Evolutionary conservation across 2,797 vertebrate species (phyloP).

Genomic region (Trachops cirrhosus): DNA sequence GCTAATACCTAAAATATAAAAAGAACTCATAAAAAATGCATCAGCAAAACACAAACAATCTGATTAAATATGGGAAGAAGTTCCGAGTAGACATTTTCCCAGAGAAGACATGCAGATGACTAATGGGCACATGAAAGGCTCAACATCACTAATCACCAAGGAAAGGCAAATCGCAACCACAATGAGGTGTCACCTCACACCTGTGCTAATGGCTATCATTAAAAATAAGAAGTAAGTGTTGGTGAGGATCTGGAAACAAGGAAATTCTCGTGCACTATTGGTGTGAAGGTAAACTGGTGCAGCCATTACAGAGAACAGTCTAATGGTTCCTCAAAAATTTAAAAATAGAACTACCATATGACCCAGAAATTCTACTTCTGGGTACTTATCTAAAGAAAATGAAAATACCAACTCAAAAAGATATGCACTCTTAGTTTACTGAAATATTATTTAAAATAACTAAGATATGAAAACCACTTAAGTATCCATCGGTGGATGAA

Average conservation of each 20-base stretch:
- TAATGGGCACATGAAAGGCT: not conserved
- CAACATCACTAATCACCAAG: not conserved
- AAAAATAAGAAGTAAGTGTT: not conserved
- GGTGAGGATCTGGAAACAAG: not conserved
- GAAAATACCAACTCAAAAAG: not conserved
- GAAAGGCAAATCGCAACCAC: not conserved
- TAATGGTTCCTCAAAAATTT: not conserved
- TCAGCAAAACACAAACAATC: not conserved
- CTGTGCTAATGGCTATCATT: not conserved
- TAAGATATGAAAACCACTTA: not conserved
- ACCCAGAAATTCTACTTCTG: not conserved
- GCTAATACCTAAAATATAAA: not conserved
- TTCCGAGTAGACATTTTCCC: not conserved
- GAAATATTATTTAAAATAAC: not conserved
- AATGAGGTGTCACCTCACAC: not conserved
- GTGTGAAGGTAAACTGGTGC: not conserved
- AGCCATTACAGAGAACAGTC: not conserved
- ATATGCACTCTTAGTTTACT: not conserved
- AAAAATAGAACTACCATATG: not conserved
- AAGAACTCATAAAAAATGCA: not conserved
- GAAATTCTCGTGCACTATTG: not conserved
- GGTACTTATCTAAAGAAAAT: not conserved
- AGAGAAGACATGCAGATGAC: not conserved
- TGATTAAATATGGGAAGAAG: not conserved
- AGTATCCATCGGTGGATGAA: not conserved